Conservation (phyloP, 2,888 invertebrate species). For the Perithous albicinctus region DNA sequence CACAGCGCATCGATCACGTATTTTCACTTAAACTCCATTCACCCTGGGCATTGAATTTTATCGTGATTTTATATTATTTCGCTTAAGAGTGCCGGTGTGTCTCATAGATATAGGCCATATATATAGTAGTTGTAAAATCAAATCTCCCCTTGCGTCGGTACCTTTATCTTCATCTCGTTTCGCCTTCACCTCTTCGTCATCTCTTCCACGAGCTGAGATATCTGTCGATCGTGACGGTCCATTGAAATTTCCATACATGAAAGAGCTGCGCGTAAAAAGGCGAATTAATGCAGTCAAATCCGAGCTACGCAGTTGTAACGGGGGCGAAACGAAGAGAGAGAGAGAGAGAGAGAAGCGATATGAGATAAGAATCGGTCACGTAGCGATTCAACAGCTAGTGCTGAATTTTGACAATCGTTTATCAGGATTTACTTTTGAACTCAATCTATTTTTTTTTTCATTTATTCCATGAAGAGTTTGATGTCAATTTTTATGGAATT, state of each 20-base stretch:
- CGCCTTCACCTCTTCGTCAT: slow-evolving; percentile 29
- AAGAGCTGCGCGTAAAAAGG: slow-evolving; percentile 24
- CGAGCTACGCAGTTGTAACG: not conserved
- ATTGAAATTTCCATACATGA: slow-evolving; percentile 60
- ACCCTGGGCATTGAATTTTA: slow-evolving; percentile 48
- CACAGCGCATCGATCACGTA: slow-evolving; percentile 67
- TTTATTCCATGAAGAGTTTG: too few species aligned
- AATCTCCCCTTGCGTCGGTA: slow-evolving; percentile 44
- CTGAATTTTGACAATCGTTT: slow-evolving; percentile 42
- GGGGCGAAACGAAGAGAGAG: slow-evolving; percentile 17
- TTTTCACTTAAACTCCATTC: slow-evolving; percentile 66
- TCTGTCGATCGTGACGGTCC: slow-evolving; percentile 54
- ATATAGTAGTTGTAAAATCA: slow-evolving; percentile 46
- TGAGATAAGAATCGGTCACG: slow-evolving; percentile 62
- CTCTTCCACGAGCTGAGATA: not conserved
- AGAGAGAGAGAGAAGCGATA: slow-evolving; percentile 4
- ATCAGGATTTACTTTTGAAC: slow-evolving; percentile 56
- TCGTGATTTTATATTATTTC: slow-evolving; percentile 67
- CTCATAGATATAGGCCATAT: slow-evolving; percentile 35
- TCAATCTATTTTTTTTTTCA: too few species aligned
- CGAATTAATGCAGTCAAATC: slow-evolving; percentile 25
- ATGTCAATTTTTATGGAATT: too few species aligned
- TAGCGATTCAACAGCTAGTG: slow-evolving; percentile 20
- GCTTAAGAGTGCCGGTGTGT: slow-evolving; percentile 52
- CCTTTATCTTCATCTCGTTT: slow-evolving; percentile 34